Evolutionary conservation across 2,113 vertebrate species (phyloP).

Genomic region (Sceloporus tristichus): DNA sequence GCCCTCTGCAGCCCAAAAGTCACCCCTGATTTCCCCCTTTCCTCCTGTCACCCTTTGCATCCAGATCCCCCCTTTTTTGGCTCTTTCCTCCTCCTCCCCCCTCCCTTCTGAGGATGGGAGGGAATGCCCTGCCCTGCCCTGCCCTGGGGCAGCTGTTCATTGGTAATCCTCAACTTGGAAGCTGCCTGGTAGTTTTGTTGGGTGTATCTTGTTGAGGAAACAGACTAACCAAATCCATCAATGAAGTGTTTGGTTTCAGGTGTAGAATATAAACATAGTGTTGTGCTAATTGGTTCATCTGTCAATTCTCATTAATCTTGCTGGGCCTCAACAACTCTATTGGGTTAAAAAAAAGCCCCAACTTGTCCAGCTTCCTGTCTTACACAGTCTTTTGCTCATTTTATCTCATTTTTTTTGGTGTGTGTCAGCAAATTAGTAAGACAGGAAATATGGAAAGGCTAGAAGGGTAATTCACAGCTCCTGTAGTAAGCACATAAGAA

Average conservation of each 20-base stretch:
- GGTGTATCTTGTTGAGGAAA: conserved; percentile 19
- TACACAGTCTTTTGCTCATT: not conserved
- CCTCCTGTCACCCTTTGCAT: no score
- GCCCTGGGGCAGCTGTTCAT: not conserved
- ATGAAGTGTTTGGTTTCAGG: not conserved
- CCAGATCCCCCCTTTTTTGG: no score
- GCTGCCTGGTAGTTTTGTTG: not conserved
- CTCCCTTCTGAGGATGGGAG: no score
- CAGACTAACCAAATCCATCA: not conserved
- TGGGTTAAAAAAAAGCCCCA: not conserved
- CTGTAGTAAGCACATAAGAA: not conserved
- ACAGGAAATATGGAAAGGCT: not conserved
- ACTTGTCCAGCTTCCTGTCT: conserved; percentile 3
- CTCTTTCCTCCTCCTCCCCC: no score
- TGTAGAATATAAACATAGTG: accelerated
- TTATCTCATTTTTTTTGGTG: not conserved
- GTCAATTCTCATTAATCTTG: conserved; percentile 24
- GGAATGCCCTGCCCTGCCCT: not conserved
- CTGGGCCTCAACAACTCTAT: conserved; percentile 34
- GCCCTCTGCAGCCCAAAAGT: no score
- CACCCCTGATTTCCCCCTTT: no score
- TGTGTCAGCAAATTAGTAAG: accelerated
- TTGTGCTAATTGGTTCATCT: conserved; percentile 2
- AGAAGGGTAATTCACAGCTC: not conserved
- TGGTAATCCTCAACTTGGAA: not conserved